These are phyloP conservation scores for Merluccius polli DNA, from an alignment of 2,797 vertebrate species.

Conservation along the genomic window DNA sequence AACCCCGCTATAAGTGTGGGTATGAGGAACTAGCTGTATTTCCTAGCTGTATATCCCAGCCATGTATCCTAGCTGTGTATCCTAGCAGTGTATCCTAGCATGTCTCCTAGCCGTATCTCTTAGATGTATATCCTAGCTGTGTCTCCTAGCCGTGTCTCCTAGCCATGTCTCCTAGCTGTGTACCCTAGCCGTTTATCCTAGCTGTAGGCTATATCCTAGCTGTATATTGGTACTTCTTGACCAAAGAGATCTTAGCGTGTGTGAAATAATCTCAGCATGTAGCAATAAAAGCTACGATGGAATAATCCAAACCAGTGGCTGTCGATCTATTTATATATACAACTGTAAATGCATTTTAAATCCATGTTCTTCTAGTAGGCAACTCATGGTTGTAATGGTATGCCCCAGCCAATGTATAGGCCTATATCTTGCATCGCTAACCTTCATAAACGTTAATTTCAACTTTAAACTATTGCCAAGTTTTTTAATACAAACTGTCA, in stretches of 20 bases:
- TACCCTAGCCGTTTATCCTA: too few species aligned
- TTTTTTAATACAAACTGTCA: background rate
- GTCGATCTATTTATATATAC: background rate
- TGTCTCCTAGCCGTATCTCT: too few species aligned
- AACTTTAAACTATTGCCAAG: background rate
- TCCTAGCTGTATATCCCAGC: too few species aligned
- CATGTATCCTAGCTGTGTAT: too few species aligned
- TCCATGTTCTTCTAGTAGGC: background rate
- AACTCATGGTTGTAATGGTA: background rate
- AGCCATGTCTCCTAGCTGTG: too few species aligned
- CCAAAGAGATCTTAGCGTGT: background rate
- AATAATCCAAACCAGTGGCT: background rate
- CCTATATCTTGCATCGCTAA: background rate
- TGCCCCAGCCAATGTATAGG: background rate
- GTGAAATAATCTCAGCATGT: too few species aligned
- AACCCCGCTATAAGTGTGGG: background rate
- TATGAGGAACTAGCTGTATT: too few species aligned
- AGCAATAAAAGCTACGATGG: background rate
- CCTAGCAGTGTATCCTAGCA: too few species aligned
- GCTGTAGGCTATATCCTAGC: too few species aligned
- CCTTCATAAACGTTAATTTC: background rate
- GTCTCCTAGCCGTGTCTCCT: too few species aligned
- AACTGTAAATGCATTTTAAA: background rate
- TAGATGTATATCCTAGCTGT: too few species aligned
- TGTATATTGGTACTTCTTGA: background rate